These are phyloP conservation scores for Drosophila bifasciata DNA, from an alignment of 1,140 invertebrate genomes.

Conservation along the genomic window DNA sequence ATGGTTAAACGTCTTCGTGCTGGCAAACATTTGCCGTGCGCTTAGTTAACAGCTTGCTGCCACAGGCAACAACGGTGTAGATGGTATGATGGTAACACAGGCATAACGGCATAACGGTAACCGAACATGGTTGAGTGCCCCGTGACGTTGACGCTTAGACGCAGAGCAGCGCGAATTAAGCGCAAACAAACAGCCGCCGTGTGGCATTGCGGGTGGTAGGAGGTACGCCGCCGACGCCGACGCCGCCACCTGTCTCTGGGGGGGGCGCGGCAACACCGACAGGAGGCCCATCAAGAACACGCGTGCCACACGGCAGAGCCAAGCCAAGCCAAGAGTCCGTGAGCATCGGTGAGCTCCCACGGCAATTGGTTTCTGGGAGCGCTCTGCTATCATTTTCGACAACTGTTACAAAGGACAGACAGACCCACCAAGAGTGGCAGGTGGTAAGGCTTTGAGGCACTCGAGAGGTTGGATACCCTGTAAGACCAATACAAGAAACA, in stretches of 20 bases:
- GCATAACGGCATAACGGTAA: constrained; percentile 63
- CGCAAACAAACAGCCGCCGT: constrained; percentile 61
- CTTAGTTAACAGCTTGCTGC: constrained; percentile 77
- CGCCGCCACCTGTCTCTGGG: background rate
- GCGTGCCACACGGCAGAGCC: constrained; percentile 40
- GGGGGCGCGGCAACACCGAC: constrained; percentile 3
- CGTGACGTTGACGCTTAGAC: constrained; percentile 20
- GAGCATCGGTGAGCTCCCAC: constrained; percentile 47
- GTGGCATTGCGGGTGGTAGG: too few relatives aligned
- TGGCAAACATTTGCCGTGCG: constrained; percentile 77
- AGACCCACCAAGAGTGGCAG: background rate
- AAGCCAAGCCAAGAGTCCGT: constrained; percentile 11
- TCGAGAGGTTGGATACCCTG: constrained; percentile 36
- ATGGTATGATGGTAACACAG: constrained; percentile 6
- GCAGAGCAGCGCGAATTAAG: constrained; percentile 38
- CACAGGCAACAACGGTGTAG: constrained; percentile 77
- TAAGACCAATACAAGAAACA: background rate
- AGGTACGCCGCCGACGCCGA: background rate
- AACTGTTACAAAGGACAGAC: constrained; percentile 66
- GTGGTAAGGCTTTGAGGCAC: background rate
- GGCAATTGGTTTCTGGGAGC: constrained; percentile 59
- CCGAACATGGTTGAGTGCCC: constrained; percentile 70
- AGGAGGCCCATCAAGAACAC: constrained; percentile 69
- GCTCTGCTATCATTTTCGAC: constrained; percentile 65
- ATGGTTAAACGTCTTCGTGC: constrained; percentile 73